Evolutionary conservation across 2,888 invertebrate species (phyloP), one percentile per base, ranked within the genome.

Genomic region (Stramonita haemastoma): DNA sequence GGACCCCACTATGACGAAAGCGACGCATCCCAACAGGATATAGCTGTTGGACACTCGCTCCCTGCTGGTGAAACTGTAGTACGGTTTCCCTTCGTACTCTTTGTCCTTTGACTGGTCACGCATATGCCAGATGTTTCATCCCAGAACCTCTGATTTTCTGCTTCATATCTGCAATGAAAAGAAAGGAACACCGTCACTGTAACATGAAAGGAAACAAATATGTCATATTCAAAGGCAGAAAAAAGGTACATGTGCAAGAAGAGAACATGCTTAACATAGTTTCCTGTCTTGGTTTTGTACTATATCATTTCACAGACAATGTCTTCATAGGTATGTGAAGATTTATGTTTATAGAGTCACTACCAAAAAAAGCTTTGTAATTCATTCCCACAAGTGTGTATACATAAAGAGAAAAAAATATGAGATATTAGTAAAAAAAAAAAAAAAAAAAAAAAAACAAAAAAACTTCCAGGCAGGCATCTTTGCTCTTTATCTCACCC

Each of bases 61-160:
- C 0, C 97, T 84, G 0, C 97, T 97, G 90, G 96, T 96, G 0
- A 97, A 96, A 0, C 97, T 97, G 95, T 97, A 97, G 93, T 97
- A 97, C 0, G 96, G 95, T n/a, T 96, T 96, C 8, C 95, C 95
- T 90, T 93, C 94, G 83, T 86, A 90, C 34, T 83, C 81, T 86
- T 93, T 90, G 91, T 96, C 94, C 92, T 94, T 92, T 46, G 90
- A 93, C 92, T 95, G 94, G 91, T 96, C 95, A 73, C 95, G 91
- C 94, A 94, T 94, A 86, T 94, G 92, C 95, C 96, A 96, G 90
- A 96, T 95, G 95, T 94, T 56, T 95, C 95, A 92, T 96, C 96
- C 90, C 93, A 93, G 93, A 94, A 95, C 79, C 91, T 91, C 29
- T 87, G 87, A 32, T 93, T 56, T 1, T 89, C 89, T 85, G 70